Conservation (phyloP, 2,113 vertebrate genomes). For the Tor tambroides region DNA sequence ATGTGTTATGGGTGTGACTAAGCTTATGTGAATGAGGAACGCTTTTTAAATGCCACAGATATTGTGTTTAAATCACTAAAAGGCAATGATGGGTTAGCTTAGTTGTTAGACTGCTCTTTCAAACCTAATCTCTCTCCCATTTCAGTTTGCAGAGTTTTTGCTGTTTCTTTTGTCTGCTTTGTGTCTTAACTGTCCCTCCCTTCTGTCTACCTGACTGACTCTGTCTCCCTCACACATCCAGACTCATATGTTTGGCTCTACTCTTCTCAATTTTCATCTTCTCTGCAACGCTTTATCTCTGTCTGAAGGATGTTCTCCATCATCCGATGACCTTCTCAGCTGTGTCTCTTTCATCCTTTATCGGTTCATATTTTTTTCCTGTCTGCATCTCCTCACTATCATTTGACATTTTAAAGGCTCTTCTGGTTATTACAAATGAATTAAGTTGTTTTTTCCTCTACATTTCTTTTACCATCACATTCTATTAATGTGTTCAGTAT, state of each 20-base stretch:
- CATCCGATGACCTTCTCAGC: conserved; percentile 7
- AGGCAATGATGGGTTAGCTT: conserved; percentile 4
- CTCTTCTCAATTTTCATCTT: conserved; percentile 6
- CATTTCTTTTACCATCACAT: neutral
- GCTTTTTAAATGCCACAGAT: conserved; percentile 23
- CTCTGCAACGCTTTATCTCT: conserved; percentile 31
- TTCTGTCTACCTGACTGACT: neutral
- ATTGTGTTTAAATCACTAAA: conserved; percentile 6
- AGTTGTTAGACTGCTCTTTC: conserved; percentile 61
- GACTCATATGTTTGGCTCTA: neutral
- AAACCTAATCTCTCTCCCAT: conserved; percentile 73
- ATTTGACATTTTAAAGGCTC: conserved; percentile 14
- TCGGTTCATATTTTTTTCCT: neutral
- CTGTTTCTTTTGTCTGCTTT: conserved; percentile 8
- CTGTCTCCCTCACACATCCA: conserved; percentile 21
- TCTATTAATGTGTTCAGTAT: neutral
- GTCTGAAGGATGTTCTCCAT: neutral
- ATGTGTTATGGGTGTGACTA: neutral
- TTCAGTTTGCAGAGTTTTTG: conserved; percentile 25
- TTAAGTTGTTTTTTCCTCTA: neutral
- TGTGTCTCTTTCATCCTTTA: neutral
- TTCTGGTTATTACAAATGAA: neutral
- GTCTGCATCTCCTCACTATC: neutral
- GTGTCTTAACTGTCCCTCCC: conserved; percentile 38
- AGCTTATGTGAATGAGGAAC: conserved; percentile 2